Percentiles rank a stretch among this genome's conserved stretches.
Conservation (phyloP, 2,113 vertebrate genomes). For the Hippocampus barbouri region DNA sequence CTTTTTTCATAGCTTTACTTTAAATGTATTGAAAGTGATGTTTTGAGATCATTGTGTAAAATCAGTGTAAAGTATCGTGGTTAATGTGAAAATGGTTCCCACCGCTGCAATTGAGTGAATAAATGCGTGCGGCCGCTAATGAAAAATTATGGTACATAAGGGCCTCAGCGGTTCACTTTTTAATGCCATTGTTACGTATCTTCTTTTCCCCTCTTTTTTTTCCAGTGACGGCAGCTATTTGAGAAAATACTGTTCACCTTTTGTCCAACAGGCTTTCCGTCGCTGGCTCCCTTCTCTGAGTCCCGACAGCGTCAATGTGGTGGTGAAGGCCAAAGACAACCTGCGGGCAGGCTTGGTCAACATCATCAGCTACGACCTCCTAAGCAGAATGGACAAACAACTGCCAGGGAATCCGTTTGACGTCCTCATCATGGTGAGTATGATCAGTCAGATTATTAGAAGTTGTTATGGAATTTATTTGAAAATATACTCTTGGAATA, state of each 20-base stretch:
- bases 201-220: too few species aligned
- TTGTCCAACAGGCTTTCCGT: constrained; percentile 78
- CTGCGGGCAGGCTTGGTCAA: constrained; percentile 80
- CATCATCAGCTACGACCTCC: constrained; percentile 94
- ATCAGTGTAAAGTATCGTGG: too few species aligned
- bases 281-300: constrained; percentile 88
- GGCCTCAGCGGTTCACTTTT: neutral
- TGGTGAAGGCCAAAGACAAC: constrained; percentile 82
- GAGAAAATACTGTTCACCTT: neutral
- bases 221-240: too few species aligned
- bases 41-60: too few species aligned
- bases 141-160: neutral
- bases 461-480: neutral
- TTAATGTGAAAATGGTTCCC: too few species aligned
- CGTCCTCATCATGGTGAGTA: constrained; percentile 89
- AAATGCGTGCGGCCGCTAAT: neutral
- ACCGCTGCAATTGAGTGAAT: neutral
- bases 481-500: neutral
- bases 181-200: neutral
- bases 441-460: neutral
- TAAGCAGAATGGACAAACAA: constrained; percentile 86
- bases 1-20: too few species aligned
- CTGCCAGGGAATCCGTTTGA: constrained; percentile 74
- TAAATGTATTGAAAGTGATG: too few species aligned
- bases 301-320: constrained; percentile 81